These are phyloP conservation scores for Dendrolimus pini DNA, from an alignment of 2,888 invertebrate species.

Conservation along the genomic window DNA sequence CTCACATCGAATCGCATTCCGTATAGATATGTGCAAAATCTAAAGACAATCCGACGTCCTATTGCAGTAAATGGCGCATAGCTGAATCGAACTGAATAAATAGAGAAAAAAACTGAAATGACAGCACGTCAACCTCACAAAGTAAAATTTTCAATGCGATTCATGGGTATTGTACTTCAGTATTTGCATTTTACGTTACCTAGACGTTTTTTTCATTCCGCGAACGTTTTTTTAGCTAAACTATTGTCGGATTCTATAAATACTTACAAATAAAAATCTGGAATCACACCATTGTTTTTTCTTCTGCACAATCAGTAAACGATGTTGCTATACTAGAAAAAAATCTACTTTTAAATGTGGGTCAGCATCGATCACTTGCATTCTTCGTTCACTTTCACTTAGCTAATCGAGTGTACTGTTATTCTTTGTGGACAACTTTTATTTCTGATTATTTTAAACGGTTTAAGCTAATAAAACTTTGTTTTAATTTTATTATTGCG, in stretches of 20 bases:
- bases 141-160: constrained; percentile 34
- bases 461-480: background rate
- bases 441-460: background rate
- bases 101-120: constrained; percentile 67
- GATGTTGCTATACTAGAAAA: constrained; percentile 55
- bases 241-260: constrained; percentile 70
- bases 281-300: constrained; percentile 78
- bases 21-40: constrained; percentile 50
- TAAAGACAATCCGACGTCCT: constrained; percentile 51
- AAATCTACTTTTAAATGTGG: constrained; percentile 43
- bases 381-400: constrained; percentile 32
- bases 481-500: too few species aligned
- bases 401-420: background rate
- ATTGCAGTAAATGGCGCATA: constrained; percentile 73
- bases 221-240: constrained; percentile 52
- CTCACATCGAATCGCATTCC: constrained; percentile 35
- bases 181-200: constrained; percentile 36
- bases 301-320: constrained; percentile 70
- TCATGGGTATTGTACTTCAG: constrained; percentile 43
- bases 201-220: constrained; percentile 42
- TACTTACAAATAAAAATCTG: constrained; percentile 78
- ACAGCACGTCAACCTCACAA: constrained; percentile 61
- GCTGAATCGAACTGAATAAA: constrained; percentile 68
- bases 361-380: constrained; percentile 41
- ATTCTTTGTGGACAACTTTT: constrained; percentile 1